Conservation (phyloP, 2,888 invertebrate genomes). For the Eubasilissa splendida region DNA sequence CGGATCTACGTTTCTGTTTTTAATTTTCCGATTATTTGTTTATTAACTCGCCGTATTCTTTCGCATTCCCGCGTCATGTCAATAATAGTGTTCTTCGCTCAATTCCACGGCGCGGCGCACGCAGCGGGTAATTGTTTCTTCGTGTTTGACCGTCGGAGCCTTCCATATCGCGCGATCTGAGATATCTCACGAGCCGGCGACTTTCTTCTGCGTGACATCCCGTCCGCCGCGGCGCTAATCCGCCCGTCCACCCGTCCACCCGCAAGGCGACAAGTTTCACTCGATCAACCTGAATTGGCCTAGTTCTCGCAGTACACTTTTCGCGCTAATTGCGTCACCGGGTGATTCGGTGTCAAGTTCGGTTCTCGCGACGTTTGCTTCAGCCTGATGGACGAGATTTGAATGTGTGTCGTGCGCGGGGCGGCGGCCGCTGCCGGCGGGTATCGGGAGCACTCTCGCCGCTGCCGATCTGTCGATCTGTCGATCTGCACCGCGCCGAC, state of each 20-base stretch:
- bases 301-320: neutral
- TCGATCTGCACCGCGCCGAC: neutral
- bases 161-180: too few relatives aligned
- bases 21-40: too few relatives aligned
- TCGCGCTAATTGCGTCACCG: neutral
- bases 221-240: neutral
- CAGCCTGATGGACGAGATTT: neutral
- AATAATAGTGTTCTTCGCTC: too few relatives aligned
- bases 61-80: too few relatives aligned
- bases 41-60: too few relatives aligned
- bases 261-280: neutral
- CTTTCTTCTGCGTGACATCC: too few relatives aligned
- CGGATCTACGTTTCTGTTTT: too few relatives aligned
- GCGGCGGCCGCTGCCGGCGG: neutral
- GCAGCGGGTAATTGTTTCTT: too few relatives aligned
- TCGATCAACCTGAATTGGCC: neutral
- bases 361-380: neutral
- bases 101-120: too few relatives aligned
- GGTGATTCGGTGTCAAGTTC: slow-evolving; percentile 3
- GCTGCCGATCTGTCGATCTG: neutral
- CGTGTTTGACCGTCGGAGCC: too few relatives aligned
- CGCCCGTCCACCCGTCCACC: neutral
- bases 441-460: slow-evolving; percentile 28
- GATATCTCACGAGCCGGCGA: too few relatives aligned
- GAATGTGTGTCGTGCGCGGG: slow-evolving; percentile 8